These are phyloP conservation scores for Scrobipalpa atriplicella DNA, from an alignment of 2,888 invertebrate species.

Conservation along the genomic window DNA sequence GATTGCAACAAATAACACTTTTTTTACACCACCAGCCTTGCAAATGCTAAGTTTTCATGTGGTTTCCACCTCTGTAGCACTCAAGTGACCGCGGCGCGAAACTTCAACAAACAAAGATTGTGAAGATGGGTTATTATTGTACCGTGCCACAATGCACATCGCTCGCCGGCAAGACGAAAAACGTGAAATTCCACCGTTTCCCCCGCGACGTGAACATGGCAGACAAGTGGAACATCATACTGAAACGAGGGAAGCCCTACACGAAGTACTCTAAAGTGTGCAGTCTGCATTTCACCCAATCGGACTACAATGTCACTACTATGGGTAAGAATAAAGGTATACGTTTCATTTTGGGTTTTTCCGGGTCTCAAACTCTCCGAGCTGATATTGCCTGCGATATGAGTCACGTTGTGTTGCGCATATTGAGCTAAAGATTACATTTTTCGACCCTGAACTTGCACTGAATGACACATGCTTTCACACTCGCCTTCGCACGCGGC, in stretches of 20 bases:
- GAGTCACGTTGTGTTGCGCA: background rate
- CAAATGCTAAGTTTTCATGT: constrained; percentile 41
- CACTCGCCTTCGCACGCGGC: background rate
- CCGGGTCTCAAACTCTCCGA: background rate
- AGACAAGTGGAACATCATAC: constrained; percentile 71
- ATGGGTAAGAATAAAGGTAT: constrained; percentile 81
- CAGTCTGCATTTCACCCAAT: constrained; percentile 75
- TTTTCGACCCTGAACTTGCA: constrained; percentile 20
- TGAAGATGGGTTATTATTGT: constrained; percentile 79
- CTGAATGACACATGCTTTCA: background rate
- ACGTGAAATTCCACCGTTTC: constrained; percentile 79
- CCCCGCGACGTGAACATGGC: constrained; percentile 71
- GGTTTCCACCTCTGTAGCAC: constrained; percentile 32
- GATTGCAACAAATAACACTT: constrained; percentile 65
- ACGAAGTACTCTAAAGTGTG: constrained; percentile 81
- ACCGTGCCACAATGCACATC: constrained; percentile 80
- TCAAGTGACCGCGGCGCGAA: constrained; percentile 34
- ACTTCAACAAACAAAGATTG: constrained; percentile 52
- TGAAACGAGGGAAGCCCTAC: constrained; percentile 75
- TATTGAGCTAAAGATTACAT: background rate
- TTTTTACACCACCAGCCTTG: constrained; percentile 38
- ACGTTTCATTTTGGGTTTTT: constrained; percentile 58
- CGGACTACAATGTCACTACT: constrained; percentile 77
- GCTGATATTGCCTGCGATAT: constrained; percentile 4
- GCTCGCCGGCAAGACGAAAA: constrained; percentile 80